phyloP scores from a whole-genome alignment of 2,113 vertebrate genomes.

The Coregonus clupeaformis region DNA sequence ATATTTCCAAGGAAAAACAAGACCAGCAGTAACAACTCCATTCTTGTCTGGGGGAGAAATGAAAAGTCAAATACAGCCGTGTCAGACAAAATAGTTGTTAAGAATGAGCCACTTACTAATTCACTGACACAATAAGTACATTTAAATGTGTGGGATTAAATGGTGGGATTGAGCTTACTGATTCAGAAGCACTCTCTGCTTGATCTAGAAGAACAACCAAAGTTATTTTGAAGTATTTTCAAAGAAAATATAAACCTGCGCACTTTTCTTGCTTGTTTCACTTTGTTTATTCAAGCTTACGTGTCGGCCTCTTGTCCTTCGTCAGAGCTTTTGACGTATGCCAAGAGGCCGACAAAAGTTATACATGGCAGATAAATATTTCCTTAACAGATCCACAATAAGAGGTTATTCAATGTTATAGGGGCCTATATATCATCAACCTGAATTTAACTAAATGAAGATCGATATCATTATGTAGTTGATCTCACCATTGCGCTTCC shows the following conservation, averaged over 20 bases:
- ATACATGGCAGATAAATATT: not conserved
- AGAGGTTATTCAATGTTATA: not conserved
- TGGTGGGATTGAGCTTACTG: conserved; percentile 1
- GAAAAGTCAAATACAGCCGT: not conserved
- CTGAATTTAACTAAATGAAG: not conserved
- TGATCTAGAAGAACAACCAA: conserved; percentile 6
- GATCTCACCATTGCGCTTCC: conserved; percentile 35
- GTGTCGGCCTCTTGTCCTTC: no score
- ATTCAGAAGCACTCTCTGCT: not conserved
- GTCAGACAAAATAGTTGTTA: not conserved
- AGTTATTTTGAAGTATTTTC: not conserved
- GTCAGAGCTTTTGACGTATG: no score
- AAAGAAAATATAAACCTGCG: not conserved
- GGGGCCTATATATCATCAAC: not conserved
- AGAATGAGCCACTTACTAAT: not conserved
- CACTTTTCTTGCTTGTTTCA: not conserved
- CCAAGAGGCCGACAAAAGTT: no score
- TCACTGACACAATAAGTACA: not conserved
- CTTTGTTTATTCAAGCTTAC: no score
- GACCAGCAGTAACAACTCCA: conserved; percentile 43
- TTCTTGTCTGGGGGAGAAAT: conserved; percentile 38
- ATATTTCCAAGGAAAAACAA: conserved; percentile 70
- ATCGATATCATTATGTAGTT: no score
- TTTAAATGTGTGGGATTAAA: not conserved
- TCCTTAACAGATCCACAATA: not conserved